Percentiles rank a stretch among this genome's conserved stretches.
Conservation (phyloP, 2,113 vertebrate genomes). For the Sander vitreus region DNA sequence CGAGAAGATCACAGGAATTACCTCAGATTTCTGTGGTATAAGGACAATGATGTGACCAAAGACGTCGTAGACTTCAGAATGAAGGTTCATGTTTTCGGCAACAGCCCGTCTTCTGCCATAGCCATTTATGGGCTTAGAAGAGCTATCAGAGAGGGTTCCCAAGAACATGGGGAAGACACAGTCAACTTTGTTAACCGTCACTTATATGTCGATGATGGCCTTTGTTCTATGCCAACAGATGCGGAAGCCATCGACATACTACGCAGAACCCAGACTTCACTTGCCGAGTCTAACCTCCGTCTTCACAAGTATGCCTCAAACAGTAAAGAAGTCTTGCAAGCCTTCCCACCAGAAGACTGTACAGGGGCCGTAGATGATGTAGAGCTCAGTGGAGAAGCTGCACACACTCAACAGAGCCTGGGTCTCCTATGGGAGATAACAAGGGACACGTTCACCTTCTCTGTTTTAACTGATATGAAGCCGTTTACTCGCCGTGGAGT, state of each 20-base stretch:
- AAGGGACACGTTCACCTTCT: not conserved
- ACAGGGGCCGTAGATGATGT: accelerated
- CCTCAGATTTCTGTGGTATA: too few species aligned
- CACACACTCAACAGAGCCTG: too few species aligned
- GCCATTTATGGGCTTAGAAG: slow-evolving; percentile 4
- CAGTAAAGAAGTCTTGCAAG: not conserved
- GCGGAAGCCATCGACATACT: too few species aligned
- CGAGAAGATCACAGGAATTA: too few species aligned
- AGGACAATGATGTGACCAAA: not conserved
- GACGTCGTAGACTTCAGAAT: not conserved
- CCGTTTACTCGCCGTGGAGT: too few species aligned
- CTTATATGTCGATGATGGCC: too few species aligned
- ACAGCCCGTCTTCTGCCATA: slow-evolving; percentile 1
- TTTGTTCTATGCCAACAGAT: too few species aligned
- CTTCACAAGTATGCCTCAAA: slow-evolving; percentile 11
- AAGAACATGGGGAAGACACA: not conserved
- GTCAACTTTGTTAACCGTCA: too few species aligned
- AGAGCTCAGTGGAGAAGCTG: not conserved
- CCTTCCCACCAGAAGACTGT: not conserved
- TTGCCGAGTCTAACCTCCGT: too few species aligned
- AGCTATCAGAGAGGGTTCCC: not conserved
- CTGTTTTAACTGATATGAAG: not conserved
- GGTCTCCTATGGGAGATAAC: too few species aligned
- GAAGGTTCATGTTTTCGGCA: slow-evolving; percentile 10
- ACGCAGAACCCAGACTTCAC: too few species aligned